These are phyloP conservation scores for Colossoma macropomum DNA, from an alignment of 2,113 vertebrate species.

Conservation along the genomic window DNA sequence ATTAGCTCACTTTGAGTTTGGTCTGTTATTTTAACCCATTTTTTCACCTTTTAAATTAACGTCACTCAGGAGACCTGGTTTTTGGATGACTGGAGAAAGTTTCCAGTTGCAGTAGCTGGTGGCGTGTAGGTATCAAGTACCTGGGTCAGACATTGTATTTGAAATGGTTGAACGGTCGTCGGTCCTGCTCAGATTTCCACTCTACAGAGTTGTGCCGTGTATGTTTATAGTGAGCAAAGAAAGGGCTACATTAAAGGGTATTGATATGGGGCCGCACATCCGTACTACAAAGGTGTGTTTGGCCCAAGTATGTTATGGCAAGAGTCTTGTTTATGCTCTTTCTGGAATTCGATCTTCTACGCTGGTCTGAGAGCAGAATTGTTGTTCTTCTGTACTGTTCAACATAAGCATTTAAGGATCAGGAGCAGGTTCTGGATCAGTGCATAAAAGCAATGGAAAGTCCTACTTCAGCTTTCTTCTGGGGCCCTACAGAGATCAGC, in stretches of 20 bases:
- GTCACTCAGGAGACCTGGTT: not conserved
- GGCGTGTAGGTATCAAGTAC: not conserved
- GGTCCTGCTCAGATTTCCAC: not conserved
- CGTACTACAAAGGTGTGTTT: not conserved
- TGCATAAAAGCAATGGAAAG: not conserved
- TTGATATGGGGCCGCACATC: not conserved
- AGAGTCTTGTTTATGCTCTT: not conserved
- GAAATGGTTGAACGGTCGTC: not conserved
- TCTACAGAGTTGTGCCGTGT: not conserved
- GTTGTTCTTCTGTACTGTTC: not conserved
- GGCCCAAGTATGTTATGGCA: not conserved
- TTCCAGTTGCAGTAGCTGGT: conserved; percentile 29
- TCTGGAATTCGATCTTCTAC: not conserved
- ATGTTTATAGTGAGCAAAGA: conserved; percentile 12
- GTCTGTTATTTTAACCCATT: not conserved
- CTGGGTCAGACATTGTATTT: conserved; percentile 3
- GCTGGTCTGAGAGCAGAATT: not conserved
- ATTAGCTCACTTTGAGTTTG: not conserved
- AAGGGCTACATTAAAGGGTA: not conserved
- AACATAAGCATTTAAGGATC: not conserved
- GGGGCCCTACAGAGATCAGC: conserved; percentile 33
- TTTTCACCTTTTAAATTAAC: not conserved
- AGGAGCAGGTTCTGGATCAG: not conserved
- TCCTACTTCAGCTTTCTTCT: not conserved
- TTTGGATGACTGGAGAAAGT: not conserved